Base-by-base conservation (phyloP, 2,797 vertebrate genomes). In the Sciurus carolinensis region DNA sequence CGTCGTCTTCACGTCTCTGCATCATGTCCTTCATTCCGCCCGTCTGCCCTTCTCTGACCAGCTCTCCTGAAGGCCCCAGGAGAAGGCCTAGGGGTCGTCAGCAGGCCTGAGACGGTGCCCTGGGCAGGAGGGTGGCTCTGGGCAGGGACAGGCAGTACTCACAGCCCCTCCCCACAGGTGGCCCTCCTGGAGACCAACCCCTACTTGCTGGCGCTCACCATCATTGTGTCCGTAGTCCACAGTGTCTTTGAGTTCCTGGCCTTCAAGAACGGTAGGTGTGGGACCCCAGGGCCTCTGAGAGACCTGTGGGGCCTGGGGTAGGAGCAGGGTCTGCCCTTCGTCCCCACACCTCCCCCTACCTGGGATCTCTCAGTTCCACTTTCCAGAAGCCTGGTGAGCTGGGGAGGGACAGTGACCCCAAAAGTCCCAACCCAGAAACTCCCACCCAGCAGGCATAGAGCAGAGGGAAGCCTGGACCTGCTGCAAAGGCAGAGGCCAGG, bases 231-330 rank as follows among this genome's bases (percentile, higher is more conserved):
- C 97, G 99, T 99, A 7, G 99, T 99, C 44, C 99, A 99, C 98
- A 99, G 99, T 97, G 97, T 99, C 98, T 99, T 99, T 24, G 99
- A 99, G 98, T 99, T 99, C 98, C 98, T 99, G 83, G 99, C 99
- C 76, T 99, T 99, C 98, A 99, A 99, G 95, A 99, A 99, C 0
- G 99, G 99, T 99, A 98, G 97, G 98, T 1, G 2, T 14, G 10
- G 82, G 36, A 1, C 72, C 36, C 57, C 2, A 36, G 42, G 76
- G 42, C 39, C 14, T 2, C 4, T 6, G 30, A 17, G 30, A 50
- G 75, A 54, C 7, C 2, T 6, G 0, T 2, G 82, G 52, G 8
- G 10, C 42, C 30, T 18, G 2, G 30, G 39, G 66, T 39, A 54
- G 79, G n/a, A 17, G 28, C 0, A 36, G 69, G 11, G 9, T 14